Conservation (phyloP, 1,140 invertebrate species). For the Drosophila virilis region DNA sequence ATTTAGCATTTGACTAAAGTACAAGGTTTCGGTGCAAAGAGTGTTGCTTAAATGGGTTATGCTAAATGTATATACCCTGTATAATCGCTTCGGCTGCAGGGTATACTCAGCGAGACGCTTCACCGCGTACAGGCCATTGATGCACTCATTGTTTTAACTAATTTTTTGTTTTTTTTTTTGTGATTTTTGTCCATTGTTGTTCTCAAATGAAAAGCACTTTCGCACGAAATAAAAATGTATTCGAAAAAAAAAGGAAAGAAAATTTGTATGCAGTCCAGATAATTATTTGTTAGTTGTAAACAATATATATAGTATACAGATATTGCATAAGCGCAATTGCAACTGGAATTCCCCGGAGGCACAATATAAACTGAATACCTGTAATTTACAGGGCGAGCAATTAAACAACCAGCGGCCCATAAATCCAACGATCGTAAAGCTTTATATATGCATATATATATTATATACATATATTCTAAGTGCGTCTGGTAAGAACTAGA, state of each 20-base stretch:
- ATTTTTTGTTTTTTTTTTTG: conserved; percentile 25
- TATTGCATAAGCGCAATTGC: conserved; percentile 18
- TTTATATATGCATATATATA: conserved; percentile 2
- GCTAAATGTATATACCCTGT: neutral
- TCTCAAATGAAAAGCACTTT: conserved; percentile 10
- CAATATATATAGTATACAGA: neutral
- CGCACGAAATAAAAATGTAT: conserved; percentile 22
- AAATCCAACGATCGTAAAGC: conserved; percentile 19
- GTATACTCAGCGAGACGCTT: conserved; percentile 13
- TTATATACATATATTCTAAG: neutral
- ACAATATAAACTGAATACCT: neutral
- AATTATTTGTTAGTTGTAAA: neutral
- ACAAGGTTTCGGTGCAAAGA: no score
- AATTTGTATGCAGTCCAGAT: conserved; percentile 3
- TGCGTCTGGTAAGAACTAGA: neutral
- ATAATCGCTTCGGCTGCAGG: neutral
- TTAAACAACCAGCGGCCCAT: conserved; percentile 10
- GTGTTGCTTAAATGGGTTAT: no score
- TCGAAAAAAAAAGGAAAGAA: neutral
- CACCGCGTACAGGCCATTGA: conserved; percentile 15
- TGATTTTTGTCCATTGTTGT: conserved; percentile 18
- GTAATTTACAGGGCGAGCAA: conserved; percentile 12
- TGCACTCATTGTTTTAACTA: conserved; percentile 5
- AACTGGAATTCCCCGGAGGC: conserved; percentile 11
- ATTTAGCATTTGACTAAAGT: no score